These are phyloP conservation scores for Smutsia temminckii DNA, from an alignment of 2,797 vertebrate species.

Conservation along the genomic window DNA sequence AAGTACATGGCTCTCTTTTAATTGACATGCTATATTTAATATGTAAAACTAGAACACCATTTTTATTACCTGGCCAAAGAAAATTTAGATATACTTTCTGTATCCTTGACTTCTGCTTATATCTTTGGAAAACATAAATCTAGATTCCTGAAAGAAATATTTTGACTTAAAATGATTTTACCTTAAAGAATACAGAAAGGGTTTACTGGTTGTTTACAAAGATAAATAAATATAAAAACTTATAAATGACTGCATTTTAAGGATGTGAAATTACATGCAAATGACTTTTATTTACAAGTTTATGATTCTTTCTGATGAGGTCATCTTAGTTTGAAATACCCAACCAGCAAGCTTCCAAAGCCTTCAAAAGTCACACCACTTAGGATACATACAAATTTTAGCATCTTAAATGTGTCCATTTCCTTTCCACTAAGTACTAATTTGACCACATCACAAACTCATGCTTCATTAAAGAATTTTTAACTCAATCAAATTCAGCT, in stretches of 20 bases:
- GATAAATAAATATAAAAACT: not conserved
- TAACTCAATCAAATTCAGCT: conserved; percentile 29
- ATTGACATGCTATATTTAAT: not conserved
- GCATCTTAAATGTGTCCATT: not conserved
- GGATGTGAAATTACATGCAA: not conserved
- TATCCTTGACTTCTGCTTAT: not conserved
- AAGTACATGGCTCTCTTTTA: not conserved
- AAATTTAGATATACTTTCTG: not conserved
- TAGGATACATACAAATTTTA: not conserved
- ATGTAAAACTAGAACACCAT: not conserved
- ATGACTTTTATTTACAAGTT: not conserved
- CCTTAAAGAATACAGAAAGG: not conserved
- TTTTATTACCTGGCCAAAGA: conserved; percentile 26
- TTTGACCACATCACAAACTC: not conserved
- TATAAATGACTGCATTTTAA: not conserved
- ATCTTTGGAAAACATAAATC: not conserved
- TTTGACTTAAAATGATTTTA: not conserved
- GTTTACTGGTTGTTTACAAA: not conserved
- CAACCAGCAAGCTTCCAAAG: not conserved
- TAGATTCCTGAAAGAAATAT: not conserved
- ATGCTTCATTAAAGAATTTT: conserved; percentile 2
- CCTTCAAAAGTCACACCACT: not conserved
- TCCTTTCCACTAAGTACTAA: conserved; percentile 17
- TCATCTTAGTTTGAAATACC: not conserved
- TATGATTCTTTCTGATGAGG: not conserved